Base-by-base conservation (phyloP, 2,888 invertebrate genomes). In the Deilephila porcellus region DNA sequence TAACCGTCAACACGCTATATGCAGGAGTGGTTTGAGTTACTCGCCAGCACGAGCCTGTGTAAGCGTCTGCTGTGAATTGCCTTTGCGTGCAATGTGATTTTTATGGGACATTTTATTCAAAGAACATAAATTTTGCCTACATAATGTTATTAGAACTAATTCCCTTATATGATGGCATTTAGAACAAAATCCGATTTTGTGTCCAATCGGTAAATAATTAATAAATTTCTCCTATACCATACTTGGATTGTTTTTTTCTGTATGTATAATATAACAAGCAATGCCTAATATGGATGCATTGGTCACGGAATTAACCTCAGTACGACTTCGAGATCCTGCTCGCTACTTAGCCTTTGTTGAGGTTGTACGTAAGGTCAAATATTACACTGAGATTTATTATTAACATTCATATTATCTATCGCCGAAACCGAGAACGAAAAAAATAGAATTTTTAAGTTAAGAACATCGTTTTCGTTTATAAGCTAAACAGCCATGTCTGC, bases 1-100 rank as follows among this genome's bases (percentile, higher is more conserved):
- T 80, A 82, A 77, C 79, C 74, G 82, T 78, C 25, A 59, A 62
- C 85, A 85, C 87, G 83, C 85, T 83, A 88, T 84, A 82, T 83
- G 84, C 84, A 84, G 88, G 88, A 87, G 88, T 86, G 87, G 86
- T 85, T 83, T 76, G 81, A n/a, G 37, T 64, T 59, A n/a, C 56
- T 34, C 8, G 20, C 19, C n/a, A 72, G 25, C 62, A 72, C 62
- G 52, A 52, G 52, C 20, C 52, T 32, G 1, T 8, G 3, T n/a
- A 71, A 59, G 32, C 59, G 56, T 56, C 56, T 71, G n/a, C 53
- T 56, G 56, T 34, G 7, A 20, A 8, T 67, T 63, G 76, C 76
- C 76, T 77, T 77, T 75, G 77, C 76, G 77, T 78, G 79, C 72
- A 32, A 34, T 74, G 60, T 71, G 72, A 59, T 25, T 60, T 72